phyloP scores from a whole-genome alignment of 2,113 vertebrate genomes.

The Sprattus sprattus region DNA sequence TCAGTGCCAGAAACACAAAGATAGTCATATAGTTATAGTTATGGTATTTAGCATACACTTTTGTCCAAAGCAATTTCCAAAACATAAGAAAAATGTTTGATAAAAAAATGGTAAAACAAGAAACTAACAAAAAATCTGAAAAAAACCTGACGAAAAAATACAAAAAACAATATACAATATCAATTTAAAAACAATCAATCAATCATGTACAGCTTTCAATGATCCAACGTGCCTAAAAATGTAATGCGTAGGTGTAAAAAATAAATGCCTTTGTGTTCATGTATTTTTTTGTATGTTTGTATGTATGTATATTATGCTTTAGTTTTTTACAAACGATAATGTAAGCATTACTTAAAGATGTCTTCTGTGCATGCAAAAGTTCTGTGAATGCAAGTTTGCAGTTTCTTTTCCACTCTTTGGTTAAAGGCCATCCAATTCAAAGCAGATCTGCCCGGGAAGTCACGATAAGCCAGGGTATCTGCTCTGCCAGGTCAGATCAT shows the following conservation, averaged over 20 bases:
- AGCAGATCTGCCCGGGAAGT: background rate
- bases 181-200: too few species aligned
- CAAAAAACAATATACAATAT: too few species aligned
- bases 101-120: background rate
- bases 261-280: too few species aligned
- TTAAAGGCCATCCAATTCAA: background rate
- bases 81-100: background rate
- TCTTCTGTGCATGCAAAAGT: background rate
- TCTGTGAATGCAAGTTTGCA: background rate
- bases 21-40: too few species aligned
- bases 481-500: background rate
- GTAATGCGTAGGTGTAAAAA: too few species aligned
- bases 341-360: background rate
- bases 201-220: too few species aligned
- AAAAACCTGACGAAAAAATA: background rate
- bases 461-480: background rate
- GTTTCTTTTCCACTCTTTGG: background rate
- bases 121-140: background rate
- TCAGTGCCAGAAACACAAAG: background rate
- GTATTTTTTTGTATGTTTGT: too few species aligned
- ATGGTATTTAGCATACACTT: too few species aligned
- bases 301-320: too few species aligned
- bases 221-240: too few species aligned
- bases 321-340: too few species aligned
- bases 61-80: too few species aligned